Base-by-base conservation (phyloP, 2,113 vertebrate genomes). In the Trematocara marginatum region DNA sequence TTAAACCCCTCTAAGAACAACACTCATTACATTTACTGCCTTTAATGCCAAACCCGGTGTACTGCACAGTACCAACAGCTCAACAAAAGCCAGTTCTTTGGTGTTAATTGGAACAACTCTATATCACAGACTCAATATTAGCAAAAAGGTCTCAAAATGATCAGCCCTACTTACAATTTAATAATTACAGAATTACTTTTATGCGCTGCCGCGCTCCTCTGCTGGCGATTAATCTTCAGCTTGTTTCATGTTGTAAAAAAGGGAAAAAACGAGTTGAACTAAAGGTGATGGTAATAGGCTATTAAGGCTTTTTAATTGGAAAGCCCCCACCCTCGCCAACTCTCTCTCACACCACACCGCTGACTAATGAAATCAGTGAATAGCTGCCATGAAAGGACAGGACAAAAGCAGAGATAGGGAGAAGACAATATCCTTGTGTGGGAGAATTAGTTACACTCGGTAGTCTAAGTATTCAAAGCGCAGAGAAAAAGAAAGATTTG, bases 401-500 rank as follows among this genome's bases (percentile, higher is more conserved):
- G 90, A 95, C 94, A 96, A 96, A 96, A 85, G 93, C 88, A 80
- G 84, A 95, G 92, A 94, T 92, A 86, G 86, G 38, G 83, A 87
- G 90, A 92, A 95, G 95, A 96, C 96, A 96, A 96, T 96, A 94
- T 95, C 94, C 92, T 96, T 92, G 95, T 96, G 96, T 95, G 94
- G 94, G 93, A 96, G 96, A 95, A 96, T 97, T 96, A 96, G 96
- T 97, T 96, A 96, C 96, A 97, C 95, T 95, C 94, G 88, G 94
- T 96, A 95, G 96, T 94, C 94, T 92, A 90, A 96, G 95, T 95
- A 95, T 95, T 96, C 92, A 95, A 95, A 96, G 93, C 76, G 49
- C 91, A 92, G 81, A 74, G 34, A 84, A 71, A 26, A 35, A 34
- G 40, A 18, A 29, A 35, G 12, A 6, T 15, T 15, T 10, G 52